Evolutionary conservation across 2,888 invertebrate genomes (phyloP).

Genomic region (Eremobia ochroleuca): DNA sequence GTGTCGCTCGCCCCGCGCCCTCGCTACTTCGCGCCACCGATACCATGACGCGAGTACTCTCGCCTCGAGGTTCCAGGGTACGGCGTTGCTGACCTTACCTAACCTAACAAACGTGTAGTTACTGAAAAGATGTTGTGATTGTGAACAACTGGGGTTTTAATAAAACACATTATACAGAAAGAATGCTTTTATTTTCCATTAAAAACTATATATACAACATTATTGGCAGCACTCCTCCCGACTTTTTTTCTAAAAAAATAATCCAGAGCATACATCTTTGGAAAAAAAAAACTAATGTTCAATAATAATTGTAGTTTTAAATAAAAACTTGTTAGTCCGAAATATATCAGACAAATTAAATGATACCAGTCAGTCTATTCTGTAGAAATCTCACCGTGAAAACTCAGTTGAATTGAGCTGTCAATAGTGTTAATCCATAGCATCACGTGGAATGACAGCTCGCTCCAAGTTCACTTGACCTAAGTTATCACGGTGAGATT

Average conservation of each 20-base stretch:
- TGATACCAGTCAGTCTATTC: background rate
- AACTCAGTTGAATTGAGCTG: background rate
- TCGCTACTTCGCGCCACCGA: too few relatives aligned
- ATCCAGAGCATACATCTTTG: slow-evolving; percentile 82
- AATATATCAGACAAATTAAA: slow-evolving; percentile 46
- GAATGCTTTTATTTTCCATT: slow-evolving; percentile 80
- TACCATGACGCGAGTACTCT: too few relatives aligned
- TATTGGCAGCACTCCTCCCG: slow-evolving; percentile 73
- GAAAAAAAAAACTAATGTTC: slow-evolving; percentile 76
- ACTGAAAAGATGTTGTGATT: background rate
- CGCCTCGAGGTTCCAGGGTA: too few relatives aligned
- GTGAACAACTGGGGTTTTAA: slow-evolving; percentile 3
- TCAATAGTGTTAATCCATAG: background rate
- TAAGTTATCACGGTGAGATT: background rate
- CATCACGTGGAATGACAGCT: background rate
- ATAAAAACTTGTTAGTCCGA: slow-evolving; percentile 52
- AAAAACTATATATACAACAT: slow-evolving; percentile 80
- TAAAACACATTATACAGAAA: slow-evolving; percentile 71
- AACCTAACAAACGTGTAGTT: too few relatives aligned
- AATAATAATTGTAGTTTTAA: slow-evolving; percentile 63
- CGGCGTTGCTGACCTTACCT: too few relatives aligned
- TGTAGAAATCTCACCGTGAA: background rate
- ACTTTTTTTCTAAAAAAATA: slow-evolving; percentile 79
- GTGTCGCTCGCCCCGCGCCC: too few relatives aligned
- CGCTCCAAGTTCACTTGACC: background rate